Evolutionary conservation across 2,113 vertebrate species (phyloP), one percentile per base, ranked within the genome.

Genomic region (Dissostichus mawsoni): DNA sequence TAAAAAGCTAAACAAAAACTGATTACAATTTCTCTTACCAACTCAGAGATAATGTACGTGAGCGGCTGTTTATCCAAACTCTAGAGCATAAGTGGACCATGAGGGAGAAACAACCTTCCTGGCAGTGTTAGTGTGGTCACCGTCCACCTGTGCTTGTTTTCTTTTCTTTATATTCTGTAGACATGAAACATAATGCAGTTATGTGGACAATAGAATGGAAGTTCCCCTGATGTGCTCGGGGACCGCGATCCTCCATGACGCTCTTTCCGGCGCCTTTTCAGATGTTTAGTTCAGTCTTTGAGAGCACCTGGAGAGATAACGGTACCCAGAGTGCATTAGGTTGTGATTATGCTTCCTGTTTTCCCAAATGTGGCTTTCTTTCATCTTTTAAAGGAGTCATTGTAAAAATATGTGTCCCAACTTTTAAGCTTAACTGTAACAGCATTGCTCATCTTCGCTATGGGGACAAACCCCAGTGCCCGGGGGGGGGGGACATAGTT

Each of bases 261-360:
- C 52, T 69, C 59, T 80, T 87, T 91, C 89, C 85, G 73, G 52
- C 14, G 25, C 77, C 66, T 10, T n/a, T 80, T 74, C 72, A 76
- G 86, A 86, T 88, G 74, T 89, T 85, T 76, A 36, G 57, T 12
- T 66, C 33, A 45, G 74, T 59, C 90, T 87, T 82, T 90, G 59
- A 82, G 70, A 89, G 79, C 92, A 90, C 90, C 90, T 91, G 90
- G 82, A 68, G 83, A 90, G 90, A 87, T 90, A 85, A 90, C 81
- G 78, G 74, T 80, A 84, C 87, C 89, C 88, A 89, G 53, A 69
- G 74, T 74, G 74, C 65, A 20, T 12, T n/a, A 85, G 83, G 45
- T 51, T 69, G 67, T 79, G 85, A 85, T 85, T 83, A 53, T 5
- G 1, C 81, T 92, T 91, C 89, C 89, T 92, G 87, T 87, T 86